Evolutionary conservation across 2,113 vertebrate genomes (phyloP), one percentile per base, ranked within the genome.

Genomic region (Conger conger): DNA sequence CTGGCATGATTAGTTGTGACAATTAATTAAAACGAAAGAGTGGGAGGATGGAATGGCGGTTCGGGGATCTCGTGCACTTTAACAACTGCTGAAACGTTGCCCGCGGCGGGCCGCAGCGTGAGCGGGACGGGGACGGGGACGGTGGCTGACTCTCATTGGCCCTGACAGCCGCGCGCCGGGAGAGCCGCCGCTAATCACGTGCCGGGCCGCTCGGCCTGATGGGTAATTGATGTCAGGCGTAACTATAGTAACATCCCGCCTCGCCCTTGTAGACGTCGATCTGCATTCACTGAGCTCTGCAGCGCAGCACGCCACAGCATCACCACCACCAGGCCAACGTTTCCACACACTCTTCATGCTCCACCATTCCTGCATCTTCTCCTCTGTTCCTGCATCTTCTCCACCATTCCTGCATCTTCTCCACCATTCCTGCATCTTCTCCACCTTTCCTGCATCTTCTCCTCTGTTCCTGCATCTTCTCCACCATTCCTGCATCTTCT

Each of bases 1-100:
- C 60, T 33, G 27, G 68, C 68, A 73, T 73, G 68, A 73, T 73
- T 73, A 73, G 68, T 73, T 73, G 27, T 73, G 68, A 73, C 68
- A 73, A 73, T 33, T 73, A 73, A 73, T 33, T 73, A 73, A 73
- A 73, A 73, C 33, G 68, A 73, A 73, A 33, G 27, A 73, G 68
- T 33, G 68, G 68, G 68, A 13, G 68, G 68, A 73, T 73, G n/a
- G 30, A 73, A 73, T 73, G 20, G n/a, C 68, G 68, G 68, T 73
- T 73, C 30, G 9, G 68, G 68, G 68, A 73, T 33, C 68, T 73
- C 13, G n/a, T 73, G 68, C 68, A n/a, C 68, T 73, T 73, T 73
- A 73, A 73, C 68, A 73, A 73, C 68, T 73, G 68, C 27, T 33
- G 68, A 73, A 73, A 73, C 27, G 68, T 33, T 9, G 68, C 68